phyloP scores from a whole-genome alignment of 2,888 invertebrate genomes.

The Creontiades dilutus region DNA sequence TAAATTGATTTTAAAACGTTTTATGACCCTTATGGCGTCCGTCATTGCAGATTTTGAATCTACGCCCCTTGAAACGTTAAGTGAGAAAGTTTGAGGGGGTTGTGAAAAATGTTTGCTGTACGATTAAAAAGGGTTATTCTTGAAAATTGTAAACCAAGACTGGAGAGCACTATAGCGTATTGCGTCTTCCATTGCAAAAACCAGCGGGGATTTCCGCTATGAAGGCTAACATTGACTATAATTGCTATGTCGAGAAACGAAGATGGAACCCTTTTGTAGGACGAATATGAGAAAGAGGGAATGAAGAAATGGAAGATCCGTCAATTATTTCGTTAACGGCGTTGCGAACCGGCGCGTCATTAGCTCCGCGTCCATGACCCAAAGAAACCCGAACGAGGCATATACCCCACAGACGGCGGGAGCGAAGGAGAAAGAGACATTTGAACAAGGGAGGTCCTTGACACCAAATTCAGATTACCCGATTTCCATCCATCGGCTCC shows the following conservation, averaged over 20 bases:
- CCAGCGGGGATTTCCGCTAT: background rate
- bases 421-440: slow-evolving; percentile 46
- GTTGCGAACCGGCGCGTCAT: slow-evolving; percentile 56
- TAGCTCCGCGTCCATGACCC: slow-evolving; percentile 66
- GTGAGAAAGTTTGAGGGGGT: no score
- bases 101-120: no score
- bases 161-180: no score
- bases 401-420: slow-evolving; percentile 5
- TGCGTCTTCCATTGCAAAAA: background rate
- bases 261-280: slow-evolving; percentile 26
- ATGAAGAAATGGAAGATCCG: slow-evolving; percentile 44
- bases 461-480: slow-evolving; percentile 71
- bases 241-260: background rate
- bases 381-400: slow-evolving; percentile 56
- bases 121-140: no score
- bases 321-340: slow-evolving; percentile 64
- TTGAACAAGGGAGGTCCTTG: slow-evolving; percentile 69
- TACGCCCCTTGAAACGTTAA: no score
- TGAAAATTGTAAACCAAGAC: no score
- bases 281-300: slow-evolving; percentile 36
- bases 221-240: background rate
- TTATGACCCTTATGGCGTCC: no score
- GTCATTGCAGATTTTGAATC: no score
- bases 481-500: slow-evolving; percentile 62
- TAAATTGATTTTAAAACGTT: no score